Evolutionary conservation across 2,888 invertebrate genomes (phyloP), one percentile per base, ranked within the genome.

Genomic region (Lasioglossum marginatum): DNA sequence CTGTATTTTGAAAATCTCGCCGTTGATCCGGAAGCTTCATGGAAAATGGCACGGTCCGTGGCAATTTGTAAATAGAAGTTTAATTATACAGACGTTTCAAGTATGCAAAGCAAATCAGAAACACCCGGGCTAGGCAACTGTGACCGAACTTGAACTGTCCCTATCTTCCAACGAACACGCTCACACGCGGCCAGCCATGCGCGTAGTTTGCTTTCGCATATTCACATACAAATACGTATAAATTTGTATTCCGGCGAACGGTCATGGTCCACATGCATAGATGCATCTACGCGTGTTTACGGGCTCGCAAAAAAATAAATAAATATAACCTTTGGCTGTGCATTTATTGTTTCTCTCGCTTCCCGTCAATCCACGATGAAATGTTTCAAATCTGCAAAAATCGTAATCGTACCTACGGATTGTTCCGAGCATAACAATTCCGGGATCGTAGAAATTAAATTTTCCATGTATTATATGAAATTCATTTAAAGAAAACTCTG

Each of bases 61-160:
- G 68, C 68, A 34, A 68, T 91, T 89, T 91, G 92, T 91, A 93
- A 93, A 93, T 91, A 91, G 89, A 86, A 83, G 88, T 88, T 93
- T 92, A 92, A 92, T 93, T 93, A 92, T 89, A 91, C 92, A 82
- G 81, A 87, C 86, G 90, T 86, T 82, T 74, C 87, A 88, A 92
- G 87, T 92, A 92, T 90, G 91, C 91, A 90, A 92, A 93, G 92
- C 92, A 92, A 93, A 94, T 94, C 92, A 90, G 89, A 86, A 82
- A 78, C 89, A 88, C 23, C 68, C 87, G 89, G 89, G 88, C 89
- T 88, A 89, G 89, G 89, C 92, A 93, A 91, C 91, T 91, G 88
- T 81, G 79, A 86, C 89, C 91, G 89, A 92, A 89, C 81, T 76
- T 81, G 75, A 85, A 79, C 88, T 85, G 84, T 74, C 81, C 76